Evolutionary conservation across 2,113 vertebrate genomes (phyloP).

Genomic region (Zapornia atra): DNA sequence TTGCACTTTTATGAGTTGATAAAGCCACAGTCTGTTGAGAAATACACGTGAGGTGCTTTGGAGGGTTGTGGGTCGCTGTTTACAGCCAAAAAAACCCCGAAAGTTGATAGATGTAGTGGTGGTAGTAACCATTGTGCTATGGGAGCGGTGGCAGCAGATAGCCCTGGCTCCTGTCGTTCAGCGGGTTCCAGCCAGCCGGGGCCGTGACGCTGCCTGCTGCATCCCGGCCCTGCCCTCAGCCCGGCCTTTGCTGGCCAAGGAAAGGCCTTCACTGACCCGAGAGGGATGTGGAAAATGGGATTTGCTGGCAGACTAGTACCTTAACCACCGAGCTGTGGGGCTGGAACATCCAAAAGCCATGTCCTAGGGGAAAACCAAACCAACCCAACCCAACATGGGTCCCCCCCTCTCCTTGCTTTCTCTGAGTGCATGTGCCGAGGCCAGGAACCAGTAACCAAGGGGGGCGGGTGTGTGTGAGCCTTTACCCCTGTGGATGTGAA

Average conservation of each 20-base stretch:
- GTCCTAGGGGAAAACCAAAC: neutral
- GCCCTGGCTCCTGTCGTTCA: neutral
- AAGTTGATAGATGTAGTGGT: neutral
- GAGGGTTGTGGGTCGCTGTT: neutral
- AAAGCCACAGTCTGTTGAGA: constrained; percentile 45
- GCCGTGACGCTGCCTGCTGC: neutral
- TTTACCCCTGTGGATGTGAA: constrained; percentile 38
- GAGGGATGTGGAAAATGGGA: neutral
- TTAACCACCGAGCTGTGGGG: constrained; percentile 58
- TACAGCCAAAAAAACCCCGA: neutral
- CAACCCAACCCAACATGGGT: neutral
- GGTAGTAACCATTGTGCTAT: constrained; percentile 46
- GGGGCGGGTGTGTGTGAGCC: neutral
- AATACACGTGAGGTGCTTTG: neutral
- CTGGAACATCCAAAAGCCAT: constrained; percentile 15
- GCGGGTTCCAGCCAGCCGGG: neutral
- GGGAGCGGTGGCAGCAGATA: constrained; percentile 5
- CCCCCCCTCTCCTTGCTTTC: neutral
- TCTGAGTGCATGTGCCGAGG: constrained; percentile 52
- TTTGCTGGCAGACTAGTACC: constrained; percentile 43
- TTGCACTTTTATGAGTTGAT: constrained; percentile 71
- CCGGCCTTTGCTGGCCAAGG: neutral
- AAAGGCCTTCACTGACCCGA: constrained; percentile 17
- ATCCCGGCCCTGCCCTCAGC: neutral
- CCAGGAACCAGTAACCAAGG: constrained; percentile 49